Evolutionary conservation across 2,888 invertebrate genomes (phyloP).

Genomic region (Pasiphila rectangulata): DNA sequence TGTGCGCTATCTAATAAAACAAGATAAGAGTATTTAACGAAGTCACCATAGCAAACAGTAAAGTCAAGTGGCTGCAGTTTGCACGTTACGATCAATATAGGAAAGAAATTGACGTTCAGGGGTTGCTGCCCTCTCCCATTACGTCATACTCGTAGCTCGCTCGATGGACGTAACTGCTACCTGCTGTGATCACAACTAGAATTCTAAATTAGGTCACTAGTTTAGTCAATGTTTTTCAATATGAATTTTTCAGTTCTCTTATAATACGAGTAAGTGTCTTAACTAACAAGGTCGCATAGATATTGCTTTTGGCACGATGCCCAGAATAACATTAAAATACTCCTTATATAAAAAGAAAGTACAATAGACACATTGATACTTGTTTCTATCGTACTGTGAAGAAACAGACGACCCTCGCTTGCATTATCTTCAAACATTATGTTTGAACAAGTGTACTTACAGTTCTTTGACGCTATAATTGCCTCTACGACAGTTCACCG

Average conservation of each 20-base stretch:
- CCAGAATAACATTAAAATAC: slow-evolving; percentile 2
- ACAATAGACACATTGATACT: slow-evolving; percentile 42
- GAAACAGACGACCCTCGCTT: slow-evolving; percentile 21
- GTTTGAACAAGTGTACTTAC: slow-evolving; percentile 53
- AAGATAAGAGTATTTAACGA: slow-evolving; percentile 13
- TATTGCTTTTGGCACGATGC: slow-evolving; percentile 8
- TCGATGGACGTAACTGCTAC: slow-evolving; percentile 25
- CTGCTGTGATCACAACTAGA: slow-evolving; percentile 21
- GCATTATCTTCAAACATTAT: slow-evolving; percentile 30
- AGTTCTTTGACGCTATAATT: slow-evolving; percentile 43
- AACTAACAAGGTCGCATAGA: slow-evolving; percentile 1
- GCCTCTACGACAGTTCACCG: slow-evolving; percentile 35
- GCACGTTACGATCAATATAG: slow-evolving; percentile 34
- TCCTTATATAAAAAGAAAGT: slow-evolving; percentile 54
- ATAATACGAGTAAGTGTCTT: slow-evolving; percentile 59
- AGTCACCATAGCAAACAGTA: slow-evolving; percentile 11
- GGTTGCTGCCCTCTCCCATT: slow-evolving; percentile 46
- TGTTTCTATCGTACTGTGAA: slow-evolving; percentile 11
- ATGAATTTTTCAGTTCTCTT: slow-evolving; percentile 38
- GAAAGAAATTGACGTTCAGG: slow-evolving; percentile 36
- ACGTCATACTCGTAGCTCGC: slow-evolving; percentile 74
- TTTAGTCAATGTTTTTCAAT: slow-evolving; percentile 21
- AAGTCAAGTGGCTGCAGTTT: slow-evolving; percentile 10
- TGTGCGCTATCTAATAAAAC: slow-evolving; percentile 60
- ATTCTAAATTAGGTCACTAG: slow-evolving; percentile 37